Percentiles rank a stretch among this genome's conserved stretches.
Evolutionary conservation across 2,888 invertebrate species (phyloP).

Genomic region (Celastrina argiolus): DNA sequence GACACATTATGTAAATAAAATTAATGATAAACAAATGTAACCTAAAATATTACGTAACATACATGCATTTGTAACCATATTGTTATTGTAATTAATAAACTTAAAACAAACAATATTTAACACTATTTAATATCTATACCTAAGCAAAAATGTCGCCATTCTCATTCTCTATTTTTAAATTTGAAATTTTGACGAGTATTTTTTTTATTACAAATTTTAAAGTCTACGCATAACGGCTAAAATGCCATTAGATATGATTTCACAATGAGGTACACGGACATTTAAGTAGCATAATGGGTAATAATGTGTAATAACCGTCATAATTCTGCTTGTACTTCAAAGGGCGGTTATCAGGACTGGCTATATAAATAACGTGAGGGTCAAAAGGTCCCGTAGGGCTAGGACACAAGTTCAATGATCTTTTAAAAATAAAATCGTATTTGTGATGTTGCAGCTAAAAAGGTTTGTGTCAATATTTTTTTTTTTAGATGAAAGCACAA

Average conservation of each 20-base stretch:
- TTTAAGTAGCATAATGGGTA: not conserved
- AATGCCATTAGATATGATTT: not conserved
- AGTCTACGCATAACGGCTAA: not conserved
- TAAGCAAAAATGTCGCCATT: too few relatives aligned
- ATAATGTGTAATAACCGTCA: slow-evolving; percentile 8
- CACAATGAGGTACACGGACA: not conserved
- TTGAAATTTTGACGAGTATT: not conserved
- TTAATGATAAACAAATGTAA: not conserved
- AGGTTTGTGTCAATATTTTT: too few relatives aligned
- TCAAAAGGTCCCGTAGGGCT: slow-evolving; percentile 29
- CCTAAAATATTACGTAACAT: not conserved
- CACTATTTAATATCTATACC: not conserved
- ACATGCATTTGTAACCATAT: too few relatives aligned
- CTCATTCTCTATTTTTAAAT: not conserved
- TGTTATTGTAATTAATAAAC: too few relatives aligned
- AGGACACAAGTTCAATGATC: slow-evolving; percentile 15
- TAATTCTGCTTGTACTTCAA: slow-evolving; percentile 29
- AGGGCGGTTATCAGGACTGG: slow-evolving; percentile 31
- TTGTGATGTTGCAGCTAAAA: not conserved
- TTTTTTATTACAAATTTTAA: not conserved
- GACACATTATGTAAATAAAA: slow-evolving; percentile 5
- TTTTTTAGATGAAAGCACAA: too few relatives aligned
- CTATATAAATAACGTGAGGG: slow-evolving; percentile 34
- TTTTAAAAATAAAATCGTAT: not conserved
- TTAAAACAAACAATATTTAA: not conserved